Evolutionary conservation across 37 sponge, comb jelly and placozoan genomes (phyloP).

Genomic region (Cliona cf. orientalis): DNA sequence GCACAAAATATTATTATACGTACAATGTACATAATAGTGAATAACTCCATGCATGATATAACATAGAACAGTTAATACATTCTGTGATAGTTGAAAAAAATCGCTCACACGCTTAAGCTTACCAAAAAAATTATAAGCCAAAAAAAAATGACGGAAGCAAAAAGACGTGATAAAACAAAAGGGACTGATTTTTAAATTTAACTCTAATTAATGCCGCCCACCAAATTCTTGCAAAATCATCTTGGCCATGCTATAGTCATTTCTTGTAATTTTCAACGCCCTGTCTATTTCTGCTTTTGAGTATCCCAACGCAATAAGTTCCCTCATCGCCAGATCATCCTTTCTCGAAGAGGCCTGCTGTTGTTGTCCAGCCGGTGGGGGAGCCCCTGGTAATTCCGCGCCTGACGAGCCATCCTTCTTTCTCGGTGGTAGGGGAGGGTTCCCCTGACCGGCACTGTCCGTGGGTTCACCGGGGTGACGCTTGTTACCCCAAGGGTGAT

Average conservation of each 20-base stretch:
- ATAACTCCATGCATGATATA: too few relatives aligned
- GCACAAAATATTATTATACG: too few relatives aligned
- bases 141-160: too few relatives aligned
- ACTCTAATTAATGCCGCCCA: background rate
- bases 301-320: slow-evolving; percentile 69
- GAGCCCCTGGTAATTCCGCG: background rate
- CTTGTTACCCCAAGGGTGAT: slow-evolving; percentile 37
- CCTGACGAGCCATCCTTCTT: slow-evolving; percentile 19
- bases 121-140: too few relatives aligned
- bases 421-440: slow-evolving; percentile 54
- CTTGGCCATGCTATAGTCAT: slow-evolving; percentile 64
- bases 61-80: too few relatives aligned
- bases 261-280: slow-evolving; percentile 67
- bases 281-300: slow-evolving; percentile 57
- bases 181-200: too few relatives aligned
- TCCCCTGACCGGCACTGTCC: background rate
- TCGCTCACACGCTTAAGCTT: too few relatives aligned
- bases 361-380: slow-evolving; percentile 1
- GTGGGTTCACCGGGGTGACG: too few relatives aligned
- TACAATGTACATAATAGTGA: too few relatives aligned
- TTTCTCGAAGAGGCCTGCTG: too few relatives aligned
- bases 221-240: slow-evolving; percentile 82
- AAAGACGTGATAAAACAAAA: too few relatives aligned
- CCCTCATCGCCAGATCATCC: slow-evolving; percentile 11
- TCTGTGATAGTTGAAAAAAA: too few relatives aligned